Percentiles rank a stretch among this genome's conserved stretches.
Conservation (phyloP, 2,888 invertebrate species). For the Flexamia atlantica region DNA sequence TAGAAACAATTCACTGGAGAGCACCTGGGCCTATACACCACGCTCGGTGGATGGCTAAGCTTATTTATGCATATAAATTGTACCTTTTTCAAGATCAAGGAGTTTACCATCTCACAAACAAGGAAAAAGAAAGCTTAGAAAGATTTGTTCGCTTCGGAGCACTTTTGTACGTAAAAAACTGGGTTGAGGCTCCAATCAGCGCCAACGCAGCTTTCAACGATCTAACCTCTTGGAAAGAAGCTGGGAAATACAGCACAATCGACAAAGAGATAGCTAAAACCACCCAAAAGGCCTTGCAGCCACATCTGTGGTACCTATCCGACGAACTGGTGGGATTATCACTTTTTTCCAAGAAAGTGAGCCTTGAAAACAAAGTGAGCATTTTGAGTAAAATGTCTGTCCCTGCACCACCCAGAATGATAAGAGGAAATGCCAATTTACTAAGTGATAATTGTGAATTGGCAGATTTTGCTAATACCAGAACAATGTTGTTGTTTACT, state of each 20-base stretch:
- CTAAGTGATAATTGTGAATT: slow-evolving; percentile 39
- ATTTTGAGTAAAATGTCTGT: slow-evolving; percentile 20
- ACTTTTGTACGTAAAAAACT: slow-evolving; percentile 21
- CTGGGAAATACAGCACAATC: background rate
- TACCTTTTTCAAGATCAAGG: slow-evolving; percentile 41
- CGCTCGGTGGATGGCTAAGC: slow-evolving; percentile 44
- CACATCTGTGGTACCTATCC: slow-evolving; percentile 28
- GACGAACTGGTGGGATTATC: slow-evolving; percentile 25
- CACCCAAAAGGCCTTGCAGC: background rate
- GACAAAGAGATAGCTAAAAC: background rate
- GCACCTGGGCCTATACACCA: slow-evolving; percentile 38
- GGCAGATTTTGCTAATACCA: slow-evolving; percentile 45
- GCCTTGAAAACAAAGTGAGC: slow-evolving; percentile 31
- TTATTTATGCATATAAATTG: slow-evolving; percentile 40
- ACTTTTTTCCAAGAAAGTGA: slow-evolving; percentile 37
- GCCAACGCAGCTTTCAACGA: background rate
- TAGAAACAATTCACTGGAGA: slow-evolving; percentile 16
- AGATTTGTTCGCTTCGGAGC: slow-evolving; percentile 7
- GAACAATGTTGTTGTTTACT: slow-evolving; percentile 38
- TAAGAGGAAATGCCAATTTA: slow-evolving; percentile 38
- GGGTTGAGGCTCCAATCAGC: background rate
- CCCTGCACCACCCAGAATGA: slow-evolving; percentile 42
- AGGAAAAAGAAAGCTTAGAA: background rate
- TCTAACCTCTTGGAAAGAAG: background rate
- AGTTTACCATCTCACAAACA: slow-evolving; percentile 39